phyloP scores from a whole-genome alignment of 2,113 vertebrate genomes.

The Thryonomys swinderianus region DNA sequence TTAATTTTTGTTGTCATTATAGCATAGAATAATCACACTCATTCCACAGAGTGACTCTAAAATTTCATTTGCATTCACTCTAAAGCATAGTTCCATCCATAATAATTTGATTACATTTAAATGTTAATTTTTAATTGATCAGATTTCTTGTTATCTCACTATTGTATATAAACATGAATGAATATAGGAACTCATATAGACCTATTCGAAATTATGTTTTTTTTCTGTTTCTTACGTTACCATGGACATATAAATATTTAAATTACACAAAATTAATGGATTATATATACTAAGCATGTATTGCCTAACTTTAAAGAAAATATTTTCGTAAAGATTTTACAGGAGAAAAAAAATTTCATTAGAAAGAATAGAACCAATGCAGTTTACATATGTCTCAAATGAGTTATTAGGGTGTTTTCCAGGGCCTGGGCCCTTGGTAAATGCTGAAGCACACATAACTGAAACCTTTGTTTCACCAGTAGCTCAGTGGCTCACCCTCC shows the following conservation, averaged over 20 bases:
- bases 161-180: neutral
- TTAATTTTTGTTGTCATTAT: neutral
- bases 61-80: neutral
- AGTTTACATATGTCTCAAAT: neutral
- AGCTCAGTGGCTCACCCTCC: neutral
- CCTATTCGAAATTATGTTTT: neutral
- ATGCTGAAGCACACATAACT: neutral
- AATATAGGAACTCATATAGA: neutral
- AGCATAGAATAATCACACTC: neutral
- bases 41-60: accelerated
- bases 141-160: neutral
- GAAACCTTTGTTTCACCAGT: neutral
- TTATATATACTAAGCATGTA: neutral
- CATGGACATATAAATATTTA: neutral
- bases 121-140: neutral
- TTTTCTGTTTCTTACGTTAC: neutral
- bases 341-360: neutral
- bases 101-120: neutral
- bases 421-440: neutral
- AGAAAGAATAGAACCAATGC: neutral
- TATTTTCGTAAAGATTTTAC: neutral
- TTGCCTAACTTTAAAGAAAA: neutral
- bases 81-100: neutral
- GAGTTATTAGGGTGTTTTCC: neutral
- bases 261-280: neutral